Base-by-base conservation (phyloP, 2,888 invertebrate species). In the Parochlus steinenii region DNA sequence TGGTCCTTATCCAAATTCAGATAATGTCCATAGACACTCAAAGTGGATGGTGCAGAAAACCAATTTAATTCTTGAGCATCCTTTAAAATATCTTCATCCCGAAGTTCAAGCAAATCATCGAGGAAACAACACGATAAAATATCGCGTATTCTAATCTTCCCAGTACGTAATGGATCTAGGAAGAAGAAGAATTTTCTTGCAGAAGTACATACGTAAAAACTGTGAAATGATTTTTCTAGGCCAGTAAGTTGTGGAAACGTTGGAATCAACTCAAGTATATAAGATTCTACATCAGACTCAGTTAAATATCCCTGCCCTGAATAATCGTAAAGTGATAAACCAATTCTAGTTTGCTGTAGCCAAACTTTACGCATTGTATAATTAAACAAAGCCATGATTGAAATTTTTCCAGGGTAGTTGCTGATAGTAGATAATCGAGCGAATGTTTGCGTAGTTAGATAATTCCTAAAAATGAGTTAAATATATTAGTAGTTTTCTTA, bases 101-200 rank as follows among this genome's bases (percentile, higher is more conserved):
- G 69, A 33, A 87, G 61, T 64, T 89, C 90, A 19, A 93, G 61
- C 36, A 97, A 62, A 57, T 95, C 90, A 53, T 93, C 90, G 2
- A 95, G 60, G 58, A 93, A 85, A 29, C 86, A 82, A 53, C 85
- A 87, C 1, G 87, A 82, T 39, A 97, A 63, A 45, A 95, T 83
- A 51, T 93, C 92, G 36, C 83, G 69, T 46, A 97, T 93, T 46
- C 85, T 69, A 31, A 95, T 83, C 43, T 83, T 69, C 0, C 90
- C 89, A 0, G 86, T 83, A 41, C 85, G 64, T 42, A 89, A 57
- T 0, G 87, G 86, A 54, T 95, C 95, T 10, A 97, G 63, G 54
- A 93, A 95, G 63, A 97, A 97, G 48, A 95, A 71, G 62, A 97
- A 93, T 55, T 93, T 92, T 45, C 93, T 68, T 0, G 90, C 90